Conservation (phyloP, 1,140 invertebrate genomes). For the Orussus abietinus region DNA sequence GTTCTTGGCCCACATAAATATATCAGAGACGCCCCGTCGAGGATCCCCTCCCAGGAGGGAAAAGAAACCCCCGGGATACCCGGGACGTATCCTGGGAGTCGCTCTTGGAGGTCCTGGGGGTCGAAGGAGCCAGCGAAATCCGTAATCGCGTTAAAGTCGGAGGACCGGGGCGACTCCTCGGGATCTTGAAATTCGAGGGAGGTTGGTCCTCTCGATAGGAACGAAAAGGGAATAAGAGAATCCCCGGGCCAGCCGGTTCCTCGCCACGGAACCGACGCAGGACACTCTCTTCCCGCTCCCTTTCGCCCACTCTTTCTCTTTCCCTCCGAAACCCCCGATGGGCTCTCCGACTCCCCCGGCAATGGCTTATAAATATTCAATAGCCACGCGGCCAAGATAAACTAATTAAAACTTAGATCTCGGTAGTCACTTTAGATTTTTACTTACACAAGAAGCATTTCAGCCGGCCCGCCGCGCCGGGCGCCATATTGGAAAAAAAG, state of each 20-base stretch:
- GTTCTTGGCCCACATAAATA: conserved; percentile 24
- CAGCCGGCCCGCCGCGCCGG: conserved; percentile 39
- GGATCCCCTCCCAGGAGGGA: no score
- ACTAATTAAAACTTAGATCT: conserved; percentile 58
- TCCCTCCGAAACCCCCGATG: conserved; percentile 10
- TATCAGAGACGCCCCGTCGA: conserved; percentile 24
- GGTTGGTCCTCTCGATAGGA: no score
- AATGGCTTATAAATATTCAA: conserved; percentile 55
- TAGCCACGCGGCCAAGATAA: conserved; percentile 56
- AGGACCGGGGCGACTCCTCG: no score
- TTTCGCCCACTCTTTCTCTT: conserved; percentile 2
- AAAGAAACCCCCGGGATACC: no score
- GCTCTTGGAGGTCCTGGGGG: no score
- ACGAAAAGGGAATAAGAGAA: no score
- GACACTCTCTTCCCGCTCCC: not conserved
- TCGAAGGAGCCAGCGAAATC: no score
- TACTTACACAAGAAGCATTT: conserved; percentile 57
- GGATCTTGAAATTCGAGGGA: no score
- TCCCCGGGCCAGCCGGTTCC: conserved; percentile 1
- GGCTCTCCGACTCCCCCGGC: conserved; percentile 20
- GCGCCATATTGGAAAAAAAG: conserved; percentile 32
- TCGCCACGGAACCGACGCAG: not conserved
- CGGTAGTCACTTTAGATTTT: conserved; percentile 57
- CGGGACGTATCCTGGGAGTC: no score
- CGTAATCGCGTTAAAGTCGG: no score